Conservation (phyloP, 2,888 invertebrate genomes). For the Mamestra brassicae region DNA sequence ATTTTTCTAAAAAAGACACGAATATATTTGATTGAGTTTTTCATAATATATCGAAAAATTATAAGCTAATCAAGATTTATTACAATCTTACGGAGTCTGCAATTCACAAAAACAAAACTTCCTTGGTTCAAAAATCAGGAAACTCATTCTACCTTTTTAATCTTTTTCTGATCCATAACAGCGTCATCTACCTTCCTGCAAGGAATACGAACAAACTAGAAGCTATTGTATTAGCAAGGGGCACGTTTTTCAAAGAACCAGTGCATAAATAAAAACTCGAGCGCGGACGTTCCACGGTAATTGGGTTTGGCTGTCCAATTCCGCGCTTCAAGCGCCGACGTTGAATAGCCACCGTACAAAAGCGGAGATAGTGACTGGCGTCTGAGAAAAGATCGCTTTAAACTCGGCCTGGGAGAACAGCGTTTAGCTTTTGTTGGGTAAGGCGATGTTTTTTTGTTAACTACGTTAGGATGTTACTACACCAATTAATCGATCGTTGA, state of each 20-base stretch:
- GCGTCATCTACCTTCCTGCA: slow-evolving; percentile 5
- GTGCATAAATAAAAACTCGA: slow-evolving; percentile 72
- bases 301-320: slow-evolving; percentile 76
- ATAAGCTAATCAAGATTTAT: too few species aligned
- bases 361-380: slow-evolving; percentile 72
- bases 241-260: slow-evolving; percentile 61
- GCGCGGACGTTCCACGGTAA: slow-evolving; percentile 67
- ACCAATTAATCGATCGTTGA: too few species aligned
- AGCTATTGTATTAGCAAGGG: slow-evolving; percentile 56
- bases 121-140: too few species aligned
- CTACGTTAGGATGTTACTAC: background rate
- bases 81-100: too few species aligned
- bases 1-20: too few species aligned
- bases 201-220: slow-evolving; percentile 42
- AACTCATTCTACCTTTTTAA: too few species aligned
- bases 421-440: slow-evolving; percentile 37
- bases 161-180: background rate
- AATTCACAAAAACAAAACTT: too few species aligned
- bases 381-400: slow-evolving; percentile 71
- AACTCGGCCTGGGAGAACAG: slow-evolving; percentile 51
- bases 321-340: slow-evolving; percentile 64
- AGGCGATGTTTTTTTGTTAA: slow-evolving; percentile 17
- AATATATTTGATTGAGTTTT: too few species aligned
- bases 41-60: too few species aligned
- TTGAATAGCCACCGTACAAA: slow-evolving; percentile 69